Base-by-base conservation (phyloP, 2,113 vertebrate genomes). In the Tyto alba region DNA sequence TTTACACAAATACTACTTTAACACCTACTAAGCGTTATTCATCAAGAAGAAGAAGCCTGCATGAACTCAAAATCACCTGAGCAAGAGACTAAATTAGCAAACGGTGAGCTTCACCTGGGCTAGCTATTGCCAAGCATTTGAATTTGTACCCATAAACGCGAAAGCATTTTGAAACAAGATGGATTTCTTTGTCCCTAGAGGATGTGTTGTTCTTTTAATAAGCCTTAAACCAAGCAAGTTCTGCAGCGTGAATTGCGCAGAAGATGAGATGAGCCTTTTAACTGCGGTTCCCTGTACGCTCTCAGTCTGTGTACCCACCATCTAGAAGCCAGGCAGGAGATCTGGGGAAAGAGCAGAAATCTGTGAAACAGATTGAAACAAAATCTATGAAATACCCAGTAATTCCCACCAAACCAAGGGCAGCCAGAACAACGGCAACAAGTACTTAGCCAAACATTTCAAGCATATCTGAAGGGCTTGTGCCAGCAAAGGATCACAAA, bases 1-100 rank as follows among this genome's bases (percentile, higher is more conserved):
- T 93, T 94, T 50, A 64, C 75, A 96, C 62, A 95, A 96, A 95
- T 67, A 85, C 83, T 85, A 67, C 88, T 97, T 95, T 64, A 97
- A 93, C 89, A 90, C 48, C 63, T 86, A 86, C 91, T 57, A 91
- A 94, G 96, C 50, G 10, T 67, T 90, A 86, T 92, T 97, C 95
- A 93, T 84, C 89, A 88, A 88, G 96, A 95, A 95, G 87, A 89
- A 93, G 84, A 76, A 95, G 88, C 7, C 76, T 85, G 78, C 66
- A 22, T 34, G 74, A 77, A 92, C 79, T 64, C 66, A 60, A 64
- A 89, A 86, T 50, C 83, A 91, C 92, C 72, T 72, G 71, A 79
- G 71, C 74, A 86, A 57, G 84, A 79, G 74, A 87, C 56, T 50
- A 83, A 78, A 95, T 77, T 55, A 95, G 68, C 9, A 6, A 92